Conservation (phyloP, 2,888 invertebrate species). For the Scaptomyza flava region DNA sequence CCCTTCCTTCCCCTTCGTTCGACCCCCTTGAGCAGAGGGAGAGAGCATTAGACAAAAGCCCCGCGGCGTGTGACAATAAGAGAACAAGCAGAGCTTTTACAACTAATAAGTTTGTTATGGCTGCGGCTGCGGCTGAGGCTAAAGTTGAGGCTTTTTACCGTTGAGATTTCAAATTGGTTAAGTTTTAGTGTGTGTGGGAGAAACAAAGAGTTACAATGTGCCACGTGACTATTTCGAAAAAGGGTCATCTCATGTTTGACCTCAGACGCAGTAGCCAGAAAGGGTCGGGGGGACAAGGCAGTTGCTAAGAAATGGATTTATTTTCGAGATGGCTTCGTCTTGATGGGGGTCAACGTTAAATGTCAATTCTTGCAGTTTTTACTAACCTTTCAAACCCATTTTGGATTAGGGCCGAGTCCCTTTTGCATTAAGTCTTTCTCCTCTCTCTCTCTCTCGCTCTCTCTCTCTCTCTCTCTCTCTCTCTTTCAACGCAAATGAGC, state of each 20-base stretch:
- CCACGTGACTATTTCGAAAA: slow-evolving; percentile 55
- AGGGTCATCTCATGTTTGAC: slow-evolving; percentile 66
- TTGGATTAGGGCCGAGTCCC: slow-evolving; percentile 63
- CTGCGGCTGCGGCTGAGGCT: slow-evolving; percentile 12
- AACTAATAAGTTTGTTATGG: slow-evolving; percentile 69
- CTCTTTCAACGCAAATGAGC: slow-evolving; percentile 10
- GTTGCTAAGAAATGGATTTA: slow-evolving; percentile 36
- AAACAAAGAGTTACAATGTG: slow-evolving; percentile 13
- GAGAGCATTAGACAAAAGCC: slow-evolving; percentile 3
- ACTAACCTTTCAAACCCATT: slow-evolving; percentile 45
- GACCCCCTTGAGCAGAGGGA: not conserved
- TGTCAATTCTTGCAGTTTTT: slow-evolving; percentile 67
- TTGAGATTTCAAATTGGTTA: slow-evolving; percentile 58
- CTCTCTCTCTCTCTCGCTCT: slow-evolving; percentile 4
- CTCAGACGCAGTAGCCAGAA: slow-evolving; percentile 40
- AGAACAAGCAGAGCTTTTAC: slow-evolving; percentile 55
- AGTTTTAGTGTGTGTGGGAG: not conserved
- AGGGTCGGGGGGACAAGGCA: not conserved
- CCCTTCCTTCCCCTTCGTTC: not conserved
- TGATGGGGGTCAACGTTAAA: slow-evolving; percentile 43
- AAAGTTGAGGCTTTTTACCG: slow-evolving; percentile 26
- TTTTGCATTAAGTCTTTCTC: slow-evolving; percentile 56
- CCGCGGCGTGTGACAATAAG: slow-evolving; percentile 22
- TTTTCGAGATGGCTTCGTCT: slow-evolving; percentile 29
- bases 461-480: not conserved